Conservation (phyloP, 2,797 vertebrate species). For the Carduelis carduelis region DNA sequence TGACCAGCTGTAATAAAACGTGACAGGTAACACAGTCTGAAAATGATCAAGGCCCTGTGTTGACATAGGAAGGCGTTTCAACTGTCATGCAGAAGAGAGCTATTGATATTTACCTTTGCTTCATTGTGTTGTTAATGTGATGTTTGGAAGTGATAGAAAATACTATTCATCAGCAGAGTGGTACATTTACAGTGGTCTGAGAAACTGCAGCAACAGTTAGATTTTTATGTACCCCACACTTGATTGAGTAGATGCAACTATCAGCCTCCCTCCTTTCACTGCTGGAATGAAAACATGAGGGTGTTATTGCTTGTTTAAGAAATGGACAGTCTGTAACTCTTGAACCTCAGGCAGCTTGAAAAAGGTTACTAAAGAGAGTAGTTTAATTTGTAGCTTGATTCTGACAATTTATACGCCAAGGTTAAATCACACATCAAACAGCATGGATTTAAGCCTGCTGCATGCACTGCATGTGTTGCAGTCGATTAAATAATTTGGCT, state of each 20-base stretch:
- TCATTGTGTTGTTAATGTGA: neutral
- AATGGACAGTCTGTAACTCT: neutral
- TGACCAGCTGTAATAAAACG: neutral
- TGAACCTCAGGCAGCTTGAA: neutral
- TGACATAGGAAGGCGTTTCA: neutral
- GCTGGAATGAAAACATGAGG: neutral
- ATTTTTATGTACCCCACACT: neutral
- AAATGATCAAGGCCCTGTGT: neutral
- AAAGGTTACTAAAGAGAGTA: neutral
- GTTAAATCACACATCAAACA: neutral
- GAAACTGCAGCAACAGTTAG: neutral
- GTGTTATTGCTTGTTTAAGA: neutral
- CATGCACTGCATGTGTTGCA: accelerated
- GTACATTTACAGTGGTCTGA: neutral
- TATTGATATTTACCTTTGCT: neutral
- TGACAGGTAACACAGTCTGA: neutral
- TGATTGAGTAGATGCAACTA: neutral
- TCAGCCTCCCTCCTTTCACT: neutral
- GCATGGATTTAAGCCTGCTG: neutral
- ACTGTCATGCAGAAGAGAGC: neutral
- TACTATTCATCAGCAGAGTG: neutral
- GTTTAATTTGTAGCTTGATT: neutral
- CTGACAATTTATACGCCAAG: neutral
- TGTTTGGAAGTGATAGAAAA: neutral
- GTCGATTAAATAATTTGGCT: neutral